These are phyloP conservation scores for Caenorhabditis inopinata DNA, from an alignment of 1,140 invertebrate genomes.

Conservation along the genomic window DNA sequence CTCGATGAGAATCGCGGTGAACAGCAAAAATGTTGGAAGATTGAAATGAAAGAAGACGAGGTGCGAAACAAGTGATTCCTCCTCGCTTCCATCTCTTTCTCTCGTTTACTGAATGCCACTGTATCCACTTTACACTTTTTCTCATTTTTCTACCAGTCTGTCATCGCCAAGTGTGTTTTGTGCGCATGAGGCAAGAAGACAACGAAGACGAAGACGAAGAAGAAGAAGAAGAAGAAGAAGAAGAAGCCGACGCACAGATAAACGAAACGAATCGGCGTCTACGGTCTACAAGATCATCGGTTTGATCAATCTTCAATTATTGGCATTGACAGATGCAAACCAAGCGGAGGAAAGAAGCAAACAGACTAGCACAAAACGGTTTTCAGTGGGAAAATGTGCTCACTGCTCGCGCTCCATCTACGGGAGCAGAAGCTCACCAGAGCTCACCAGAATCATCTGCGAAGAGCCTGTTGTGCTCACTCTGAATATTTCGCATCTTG, in stretches of 20 bases:
- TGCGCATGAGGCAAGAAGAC: not conserved
- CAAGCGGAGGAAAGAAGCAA: no score
- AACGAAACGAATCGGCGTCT: not conserved
- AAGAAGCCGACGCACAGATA: no score
- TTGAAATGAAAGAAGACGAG: not conserved
- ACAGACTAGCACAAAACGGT: no score
- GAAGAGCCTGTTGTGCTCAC: no score
- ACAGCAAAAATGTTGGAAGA: not conserved
- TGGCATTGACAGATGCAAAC: constrained; percentile 6
- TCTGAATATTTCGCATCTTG: no score
- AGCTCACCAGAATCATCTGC: no score
- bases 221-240: no score
- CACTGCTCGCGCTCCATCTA: no score
- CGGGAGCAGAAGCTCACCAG: no score
- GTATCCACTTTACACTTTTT: constrained; percentile 23
- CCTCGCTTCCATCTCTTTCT: not conserved
- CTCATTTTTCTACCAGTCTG: not conserved
- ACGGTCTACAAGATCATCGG: not conserved
- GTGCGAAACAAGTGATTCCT: constrained; percentile 30
- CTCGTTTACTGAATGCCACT: not conserved
- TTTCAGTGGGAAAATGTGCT: no score
- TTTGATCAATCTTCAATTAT: not conserved
- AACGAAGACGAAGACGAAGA: no score
- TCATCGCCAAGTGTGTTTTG: not conserved
- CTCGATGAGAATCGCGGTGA: not conserved